Evolutionary conservation across 2,113 vertebrate genomes (phyloP).

Genomic region (Tympanuchus pallidicinctus): DNA sequence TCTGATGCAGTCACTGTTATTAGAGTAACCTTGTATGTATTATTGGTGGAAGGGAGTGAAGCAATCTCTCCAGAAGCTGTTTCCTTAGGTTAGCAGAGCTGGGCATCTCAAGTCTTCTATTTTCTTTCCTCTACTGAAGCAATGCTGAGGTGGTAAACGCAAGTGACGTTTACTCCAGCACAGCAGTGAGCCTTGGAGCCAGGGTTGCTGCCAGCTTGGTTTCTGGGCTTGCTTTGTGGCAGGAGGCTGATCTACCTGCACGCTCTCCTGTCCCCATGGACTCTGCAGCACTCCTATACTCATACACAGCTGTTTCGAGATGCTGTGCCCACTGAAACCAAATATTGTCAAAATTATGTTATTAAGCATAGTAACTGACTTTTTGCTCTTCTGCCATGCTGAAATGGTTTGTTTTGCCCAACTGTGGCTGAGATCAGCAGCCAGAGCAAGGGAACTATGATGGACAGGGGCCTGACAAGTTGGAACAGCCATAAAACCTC

Average conservation of each 20-base stretch:
- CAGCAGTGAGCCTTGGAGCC: neutral
- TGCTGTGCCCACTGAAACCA: neutral
- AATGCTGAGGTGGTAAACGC: neutral
- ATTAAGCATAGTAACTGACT: neutral
- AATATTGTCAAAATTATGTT: neutral
- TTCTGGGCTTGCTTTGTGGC: neutral
- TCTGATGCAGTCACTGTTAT: neutral
- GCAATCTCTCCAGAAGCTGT: neutral
- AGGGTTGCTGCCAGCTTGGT: neutral
- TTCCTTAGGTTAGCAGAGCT: neutral
- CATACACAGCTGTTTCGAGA: neutral
- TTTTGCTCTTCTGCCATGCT: neutral
- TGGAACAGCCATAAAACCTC: neutral
- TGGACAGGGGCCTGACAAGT: neutral
- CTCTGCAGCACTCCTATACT: neutral
- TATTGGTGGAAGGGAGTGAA: neutral
- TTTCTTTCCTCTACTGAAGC: neutral
- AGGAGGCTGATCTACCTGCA: neutral
- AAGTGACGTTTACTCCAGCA: rapidly evolving
- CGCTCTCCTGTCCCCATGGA: neutral
- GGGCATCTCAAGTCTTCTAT: neutral
- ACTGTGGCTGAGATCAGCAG: neutral
- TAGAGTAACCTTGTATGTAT: neutral
- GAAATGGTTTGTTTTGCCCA: rapidly evolving
- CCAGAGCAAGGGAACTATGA: rapidly evolving